Evolutionary conservation across 2,888 invertebrate genomes (phyloP).

Genomic region (Drosophila merina): DNA sequence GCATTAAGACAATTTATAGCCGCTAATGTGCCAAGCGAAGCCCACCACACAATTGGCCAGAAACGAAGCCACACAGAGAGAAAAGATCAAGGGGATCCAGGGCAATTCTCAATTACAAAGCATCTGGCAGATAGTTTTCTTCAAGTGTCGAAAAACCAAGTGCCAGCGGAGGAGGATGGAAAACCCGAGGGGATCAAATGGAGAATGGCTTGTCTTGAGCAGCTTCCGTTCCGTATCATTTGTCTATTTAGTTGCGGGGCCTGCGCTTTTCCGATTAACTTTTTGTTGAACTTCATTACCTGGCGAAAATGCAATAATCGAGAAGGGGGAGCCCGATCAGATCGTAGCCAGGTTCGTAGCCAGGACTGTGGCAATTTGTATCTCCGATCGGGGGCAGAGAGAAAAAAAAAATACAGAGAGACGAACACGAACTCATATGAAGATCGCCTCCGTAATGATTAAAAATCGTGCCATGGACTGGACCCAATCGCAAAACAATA

Average conservation of each 20-base stretch:
- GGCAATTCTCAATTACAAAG: neutral
- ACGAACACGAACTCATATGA: constrained; percentile 33
- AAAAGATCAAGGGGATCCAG: neutral
- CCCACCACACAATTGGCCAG: constrained; percentile 75
- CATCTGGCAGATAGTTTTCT: neutral
- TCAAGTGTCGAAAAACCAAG: neutral
- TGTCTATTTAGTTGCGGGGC: constrained; percentile 80
- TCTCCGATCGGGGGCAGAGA: constrained; percentile 26
- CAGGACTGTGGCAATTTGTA: constrained; percentile 61
- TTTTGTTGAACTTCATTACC: constrained; percentile 80
- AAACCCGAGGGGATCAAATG: constrained; percentile 1
- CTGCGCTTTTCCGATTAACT: constrained; percentile 80
- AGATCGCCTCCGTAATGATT: constrained; percentile 65
- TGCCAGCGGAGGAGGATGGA: constrained; percentile 25
- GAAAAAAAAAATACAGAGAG: constrained; percentile 20
- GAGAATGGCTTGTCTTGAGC: constrained; percentile 40
- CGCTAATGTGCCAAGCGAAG: constrained; percentile 80
- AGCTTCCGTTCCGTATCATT: constrained; percentile 83
- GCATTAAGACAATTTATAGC: constrained; percentile 79
- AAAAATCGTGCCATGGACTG: constrained; percentile 66
- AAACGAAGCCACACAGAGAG: neutral
- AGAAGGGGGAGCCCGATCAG: constrained; percentile 12
- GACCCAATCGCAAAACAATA: constrained; percentile 61
- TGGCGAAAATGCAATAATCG: constrained; percentile 74
- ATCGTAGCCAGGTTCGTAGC: constrained; percentile 7